A percentile compares a stretch with the other conserved stretches of the same genome.
phyloP scores from a whole-genome alignment of 1,140 invertebrate species.

The Lycorma delicatula region DNA sequence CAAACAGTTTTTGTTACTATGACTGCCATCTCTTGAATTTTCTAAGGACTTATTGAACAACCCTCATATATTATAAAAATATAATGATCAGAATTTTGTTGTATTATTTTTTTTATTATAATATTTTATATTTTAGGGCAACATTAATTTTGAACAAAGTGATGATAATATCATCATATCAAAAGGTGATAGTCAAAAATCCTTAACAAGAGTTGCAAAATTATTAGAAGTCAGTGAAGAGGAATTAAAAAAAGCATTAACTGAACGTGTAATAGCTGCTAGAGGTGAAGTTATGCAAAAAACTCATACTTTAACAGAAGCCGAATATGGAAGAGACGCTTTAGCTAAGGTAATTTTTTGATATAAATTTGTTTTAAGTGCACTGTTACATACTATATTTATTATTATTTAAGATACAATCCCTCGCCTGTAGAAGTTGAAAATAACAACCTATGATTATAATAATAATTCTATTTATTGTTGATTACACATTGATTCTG shows the following conservation, averaged over 20 bases:
- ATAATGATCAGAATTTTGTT: neutral
- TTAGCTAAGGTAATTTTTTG: constrained; percentile 64
- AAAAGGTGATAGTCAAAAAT: constrained; percentile 41
- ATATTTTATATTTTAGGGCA: constrained; percentile 47
- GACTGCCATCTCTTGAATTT: too few species aligned
- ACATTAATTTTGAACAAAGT: constrained; percentile 56
- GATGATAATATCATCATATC: constrained; percentile 57
- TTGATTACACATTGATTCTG: too few species aligned
- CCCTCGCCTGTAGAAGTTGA: too few species aligned
- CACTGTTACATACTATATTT: too few species aligned
- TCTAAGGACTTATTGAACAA: too few species aligned
- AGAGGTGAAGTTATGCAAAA: constrained; percentile 92
- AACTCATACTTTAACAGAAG: constrained; percentile 72
- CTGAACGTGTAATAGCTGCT: constrained; percentile 82
- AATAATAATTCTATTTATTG: too few species aligned
- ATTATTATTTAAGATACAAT: too few species aligned
- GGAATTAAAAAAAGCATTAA: constrained; percentile 68
- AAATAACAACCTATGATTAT: too few species aligned
- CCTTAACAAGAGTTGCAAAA: constrained; percentile 43
- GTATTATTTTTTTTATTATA: neutral
- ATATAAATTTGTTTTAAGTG: too few species aligned
- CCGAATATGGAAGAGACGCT: constrained; percentile 85
- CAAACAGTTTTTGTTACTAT: too few species aligned
- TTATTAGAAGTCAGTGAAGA: constrained; percentile 63
- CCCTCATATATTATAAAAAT: too few species aligned